Percentiles rank a stretch among this genome's conserved stretches.
Conservation (phyloP, 2,113 vertebrate genomes). For the Aramus guarauna region DNA sequence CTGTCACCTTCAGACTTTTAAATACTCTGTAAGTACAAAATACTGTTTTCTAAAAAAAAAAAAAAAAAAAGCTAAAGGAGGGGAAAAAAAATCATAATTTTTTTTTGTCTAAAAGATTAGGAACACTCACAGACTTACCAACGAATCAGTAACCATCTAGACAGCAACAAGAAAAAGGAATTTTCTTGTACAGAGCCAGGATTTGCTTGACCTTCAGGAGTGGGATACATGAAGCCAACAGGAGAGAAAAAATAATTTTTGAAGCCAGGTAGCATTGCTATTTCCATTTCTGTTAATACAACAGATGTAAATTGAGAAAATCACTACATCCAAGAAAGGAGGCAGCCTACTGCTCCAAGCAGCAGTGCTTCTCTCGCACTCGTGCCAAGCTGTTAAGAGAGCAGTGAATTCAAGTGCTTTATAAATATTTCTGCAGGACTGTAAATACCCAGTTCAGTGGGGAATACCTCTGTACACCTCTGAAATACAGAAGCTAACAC, state of each 20-base stretch:
- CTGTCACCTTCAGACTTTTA: background rate
- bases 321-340: background rate
- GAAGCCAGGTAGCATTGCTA: background rate
- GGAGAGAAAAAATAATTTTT: background rate
- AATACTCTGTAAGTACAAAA: background rate
- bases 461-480: background rate
- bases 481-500: background rate
- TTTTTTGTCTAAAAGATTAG: background rate
- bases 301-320: background rate
- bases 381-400: background rate
- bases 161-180: background rate
- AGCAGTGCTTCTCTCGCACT: background rate
- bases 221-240: background rate
- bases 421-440: constrained; percentile 11
- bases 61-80: background rate
- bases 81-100: background rate
- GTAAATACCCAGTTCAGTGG: background rate
- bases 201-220: background rate
- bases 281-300: background rate
- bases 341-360: background rate
- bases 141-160: background rate
- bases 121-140: background rate
- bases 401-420: background rate
- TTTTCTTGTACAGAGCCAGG: background rate
- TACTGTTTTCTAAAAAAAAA: background rate